Evolutionary conservation across 1,140 invertebrate species (phyloP).

Genomic region (Monomorium pharaonis): DNA sequence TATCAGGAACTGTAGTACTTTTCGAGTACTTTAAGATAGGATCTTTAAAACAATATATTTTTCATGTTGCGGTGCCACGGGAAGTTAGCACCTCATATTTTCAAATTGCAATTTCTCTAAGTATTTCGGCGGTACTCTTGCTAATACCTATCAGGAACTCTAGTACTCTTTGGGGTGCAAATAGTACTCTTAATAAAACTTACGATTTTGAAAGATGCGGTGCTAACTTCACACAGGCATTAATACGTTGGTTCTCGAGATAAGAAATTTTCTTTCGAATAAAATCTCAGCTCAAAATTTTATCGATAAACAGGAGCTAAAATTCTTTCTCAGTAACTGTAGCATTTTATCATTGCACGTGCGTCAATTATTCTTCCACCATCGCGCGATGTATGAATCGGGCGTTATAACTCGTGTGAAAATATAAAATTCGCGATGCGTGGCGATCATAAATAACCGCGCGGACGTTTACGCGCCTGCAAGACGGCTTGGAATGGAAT

Average conservation of each 20-base stretch:
- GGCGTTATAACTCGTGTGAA: not conserved
- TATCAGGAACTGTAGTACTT: too few species aligned
- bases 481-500: constrained; percentile 2
- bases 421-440: constrained; percentile 7
- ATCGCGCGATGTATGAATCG: not conserved
- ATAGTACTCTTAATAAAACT: too few species aligned
- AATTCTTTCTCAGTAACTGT: not conserved
- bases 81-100: too few species aligned
- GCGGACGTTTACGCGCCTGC: not conserved
- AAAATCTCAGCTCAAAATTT: not conserved
- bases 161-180: too few species aligned
- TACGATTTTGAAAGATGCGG: too few species aligned
- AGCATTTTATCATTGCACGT: not conserved
- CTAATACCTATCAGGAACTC: too few species aligned
- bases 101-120: too few species aligned
- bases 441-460: constrained; percentile 14
- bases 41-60: too few species aligned
- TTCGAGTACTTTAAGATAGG: too few species aligned
- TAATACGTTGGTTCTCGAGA: not conserved
- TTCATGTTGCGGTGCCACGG: too few species aligned
- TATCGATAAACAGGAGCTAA: not conserved
- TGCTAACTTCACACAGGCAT: too few species aligned
- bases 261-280: not conserved
- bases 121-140: too few species aligned
- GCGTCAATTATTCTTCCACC: not conserved